Base-by-base conservation (phyloP, 2,113 vertebrate genomes). In the Cryptotis parvus region DNA sequence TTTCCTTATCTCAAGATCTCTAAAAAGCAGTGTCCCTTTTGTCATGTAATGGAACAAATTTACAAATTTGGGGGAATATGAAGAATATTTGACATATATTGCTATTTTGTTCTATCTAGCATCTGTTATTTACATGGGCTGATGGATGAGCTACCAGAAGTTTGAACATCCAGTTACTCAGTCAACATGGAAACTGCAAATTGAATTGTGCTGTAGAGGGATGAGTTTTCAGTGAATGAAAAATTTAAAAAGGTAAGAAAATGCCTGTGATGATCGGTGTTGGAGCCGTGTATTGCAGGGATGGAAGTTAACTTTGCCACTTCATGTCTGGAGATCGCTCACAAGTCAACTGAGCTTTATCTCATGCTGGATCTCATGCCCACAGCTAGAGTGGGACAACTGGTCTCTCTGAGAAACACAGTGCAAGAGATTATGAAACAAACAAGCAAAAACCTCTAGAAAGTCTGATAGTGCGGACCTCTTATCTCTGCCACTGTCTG, bases 321-420 rank as follows among this genome's bases (percentile, higher is more conserved):
- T 22, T 80, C 27, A 18, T 12, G 33, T 63, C 9, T 78, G 61
- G 68, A 85, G 41, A 90, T 82, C 6, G n/a, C 7, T 63, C 37
- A 27, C 15, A 65, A 45, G 22, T 69, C 39, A 89, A 82, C 1
- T 41, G 35, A 86, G 45, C 33, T 81, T 85, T 74, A 52, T 88
- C 45, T 74, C 58, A 22, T 41, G 27, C 45, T 72, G 7, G 31
- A 37, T 69, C 15, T 78, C 75, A 85, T 76, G 31, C 3, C 29
- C 63, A 39, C 15, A 45, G 41, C 7, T 39, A 39, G 6, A 84
- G 39, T 1, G 78, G 4, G 49, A 41, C 3, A 66, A 61, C 31
- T 29, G 27, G 74, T 90, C n/a, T 78, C 66, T 73, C 43, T 65
- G 49, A 94, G 26, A 94, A 87, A 69, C 6, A 79, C 8, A 52